phyloP scores from a whole-genome alignment of 2,888 invertebrate species.

The Cryptophagus acutangulus region DNA sequence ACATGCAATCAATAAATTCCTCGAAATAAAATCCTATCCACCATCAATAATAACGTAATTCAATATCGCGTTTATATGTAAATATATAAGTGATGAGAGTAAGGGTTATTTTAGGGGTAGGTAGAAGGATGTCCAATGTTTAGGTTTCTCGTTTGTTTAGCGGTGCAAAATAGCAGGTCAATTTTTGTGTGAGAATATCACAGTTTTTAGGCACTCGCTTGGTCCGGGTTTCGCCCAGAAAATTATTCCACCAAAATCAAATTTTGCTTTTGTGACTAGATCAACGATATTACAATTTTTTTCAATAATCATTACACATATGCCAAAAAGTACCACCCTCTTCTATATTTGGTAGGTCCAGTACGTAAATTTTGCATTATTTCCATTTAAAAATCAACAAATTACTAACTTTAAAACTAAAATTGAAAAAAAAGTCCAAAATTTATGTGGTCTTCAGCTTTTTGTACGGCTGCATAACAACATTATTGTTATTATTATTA shows the following conservation, averaged over 20 bases:
- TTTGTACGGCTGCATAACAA: slow-evolving; percentile 78
- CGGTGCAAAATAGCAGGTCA: slow-evolving; percentile 38
- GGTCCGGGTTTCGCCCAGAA: slow-evolving; percentile 42
- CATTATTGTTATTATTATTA: slow-evolving; percentile 43
- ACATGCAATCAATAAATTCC: slow-evolving; percentile 14
- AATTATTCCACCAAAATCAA: slow-evolving; percentile 25
- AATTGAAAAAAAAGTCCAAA: slow-evolving; percentile 1
- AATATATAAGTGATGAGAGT: no score
- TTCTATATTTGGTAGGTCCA: no score
- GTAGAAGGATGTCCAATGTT: slow-evolving; percentile 17
- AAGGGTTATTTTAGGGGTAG: slow-evolving; percentile 19
- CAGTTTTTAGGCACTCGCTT: slow-evolving; percentile 50
- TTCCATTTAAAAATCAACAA: background rate
- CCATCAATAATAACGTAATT: slow-evolving; percentile 24
- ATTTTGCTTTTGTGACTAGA: slow-evolving; percentile 22
- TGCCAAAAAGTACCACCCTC: no score
- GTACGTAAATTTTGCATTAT: no score
- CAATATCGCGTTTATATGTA: no score
- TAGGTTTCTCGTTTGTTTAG: slow-evolving; percentile 31
- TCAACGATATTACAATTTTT: slow-evolving; percentile 11
- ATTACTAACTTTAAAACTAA: background rate
- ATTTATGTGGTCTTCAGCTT: slow-evolving; percentile 81
- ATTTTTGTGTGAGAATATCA: slow-evolving; percentile 48
- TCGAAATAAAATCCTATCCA: slow-evolving; percentile 28
- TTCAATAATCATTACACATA: no score